Evolutionary conservation across 1,140 invertebrate genomes (phyloP).

Genomic region (Pseudoatta argentina): DNA sequence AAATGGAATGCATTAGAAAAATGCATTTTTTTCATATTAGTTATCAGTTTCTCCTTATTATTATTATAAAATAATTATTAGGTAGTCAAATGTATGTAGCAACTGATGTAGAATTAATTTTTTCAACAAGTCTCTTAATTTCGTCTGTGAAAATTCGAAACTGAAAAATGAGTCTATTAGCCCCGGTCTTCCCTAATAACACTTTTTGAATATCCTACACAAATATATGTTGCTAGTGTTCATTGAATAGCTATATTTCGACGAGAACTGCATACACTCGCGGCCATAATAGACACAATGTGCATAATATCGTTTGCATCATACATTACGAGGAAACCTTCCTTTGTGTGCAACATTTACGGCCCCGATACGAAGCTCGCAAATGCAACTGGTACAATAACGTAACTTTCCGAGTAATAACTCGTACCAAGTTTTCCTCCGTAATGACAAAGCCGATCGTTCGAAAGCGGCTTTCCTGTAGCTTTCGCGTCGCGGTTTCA

Average conservation of each 20-base stretch:
- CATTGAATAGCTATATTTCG: conserved; percentile 9
- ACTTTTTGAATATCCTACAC: background rate
- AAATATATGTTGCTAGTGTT: background rate
- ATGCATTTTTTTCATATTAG: too few relatives aligned
- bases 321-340: conserved; percentile 33
- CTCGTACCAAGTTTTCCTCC: conserved; percentile 54
- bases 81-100: too few relatives aligned
- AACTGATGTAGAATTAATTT: too few relatives aligned
- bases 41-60: too few relatives aligned
- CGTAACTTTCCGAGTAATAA: conserved; percentile 61
- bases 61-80: too few relatives aligned
- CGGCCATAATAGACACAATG: conserved; percentile 37
- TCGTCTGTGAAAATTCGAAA: too few relatives aligned
- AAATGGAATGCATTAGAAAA: too few relatives aligned
- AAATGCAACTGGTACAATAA: conserved; percentile 52
- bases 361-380: conserved; percentile 16
- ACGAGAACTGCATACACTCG: conserved; percentile 18
- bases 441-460: conserved; percentile 63
- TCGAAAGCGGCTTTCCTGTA: conserved; percentile 49
- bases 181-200: too few relatives aligned
- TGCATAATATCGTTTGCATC: conserved; percentile 62
- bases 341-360: conserved; percentile 55
- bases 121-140: too few relatives aligned
- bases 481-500: conserved; percentile 3
- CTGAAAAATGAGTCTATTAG: too few relatives aligned